Percentiles rank a stretch among this genome's conserved stretches.
phyloP scores from a whole-genome alignment of 92 coral and sea anemone species.

The Zoanthus solanderi region DNA sequence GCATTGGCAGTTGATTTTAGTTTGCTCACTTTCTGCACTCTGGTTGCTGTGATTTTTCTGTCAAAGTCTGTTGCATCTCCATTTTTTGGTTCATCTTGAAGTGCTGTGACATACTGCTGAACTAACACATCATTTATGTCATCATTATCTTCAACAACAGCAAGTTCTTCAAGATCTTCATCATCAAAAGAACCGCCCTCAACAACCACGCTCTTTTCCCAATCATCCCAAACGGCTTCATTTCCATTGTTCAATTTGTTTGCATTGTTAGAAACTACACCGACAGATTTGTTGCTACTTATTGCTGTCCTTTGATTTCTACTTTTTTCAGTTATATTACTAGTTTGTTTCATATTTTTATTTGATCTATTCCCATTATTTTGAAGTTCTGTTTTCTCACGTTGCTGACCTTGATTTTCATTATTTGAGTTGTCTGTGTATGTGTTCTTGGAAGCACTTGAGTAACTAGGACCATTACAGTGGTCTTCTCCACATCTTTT shows the following conservation, averaged over 20 bases:
- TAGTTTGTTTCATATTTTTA: neutral
- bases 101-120: constrained; percentile 77
- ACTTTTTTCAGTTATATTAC: neutral
- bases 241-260: neutral
- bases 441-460: neutral
- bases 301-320: neutral
- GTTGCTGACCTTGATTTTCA: neutral
- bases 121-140: constrained; percentile 85
- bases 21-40: constrained; percentile 76
- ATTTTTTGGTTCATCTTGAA: constrained; percentile 61
- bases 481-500: neutral
- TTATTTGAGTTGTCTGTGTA: neutral
- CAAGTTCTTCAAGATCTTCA: constrained; percentile 75
- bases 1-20: constrained; percentile 90
- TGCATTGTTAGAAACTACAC: too few species aligned
- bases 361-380: neutral
- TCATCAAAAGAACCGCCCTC: constrained; percentile 60
- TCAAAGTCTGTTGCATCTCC: neutral
- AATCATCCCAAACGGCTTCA: constrained; percentile 73
- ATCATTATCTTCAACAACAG: constrained; percentile 82
- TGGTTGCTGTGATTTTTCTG: constrained; percentile 70
- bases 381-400: neutral
- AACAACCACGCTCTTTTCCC: constrained; percentile 78
- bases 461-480: neutral
- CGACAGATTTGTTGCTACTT: too few species aligned